Evolutionary conservation across 2,797 vertebrate genomes (phyloP), one percentile per base, ranked within the genome.

Genomic region (Phaenicophaeus curvirostris): DNA sequence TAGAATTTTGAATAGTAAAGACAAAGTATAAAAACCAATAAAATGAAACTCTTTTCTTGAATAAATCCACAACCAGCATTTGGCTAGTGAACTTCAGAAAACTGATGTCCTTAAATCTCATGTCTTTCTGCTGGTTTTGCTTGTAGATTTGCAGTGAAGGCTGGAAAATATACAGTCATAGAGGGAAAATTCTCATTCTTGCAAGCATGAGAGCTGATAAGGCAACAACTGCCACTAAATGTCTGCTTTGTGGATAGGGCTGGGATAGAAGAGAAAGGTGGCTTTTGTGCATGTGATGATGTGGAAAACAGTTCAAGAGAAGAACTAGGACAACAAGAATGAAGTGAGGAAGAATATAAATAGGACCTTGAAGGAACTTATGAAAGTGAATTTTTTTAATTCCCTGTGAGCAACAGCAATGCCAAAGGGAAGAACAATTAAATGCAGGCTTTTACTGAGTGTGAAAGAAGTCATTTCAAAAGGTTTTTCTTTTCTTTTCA

Each of bases 371-470:
- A 91, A 78, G 15, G 17, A 81, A 71, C 57, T 81, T 84, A 39
- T 23, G 46, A 54, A 91, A 68, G 9, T 35, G 12, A 16, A 30
- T 14, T 28, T 82, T 58, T 72, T 37, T 37, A 46, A 51, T 76
- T 93, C 18, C 25, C 61, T 59, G 31, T 82, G 42, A 89, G 18
- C 53, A 77, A 10, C 24, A 87, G 57, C n/a, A 76, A 53, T 68
- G 88, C 72, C 93, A 92, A 90, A 28, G 57, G 83, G 89, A 93
- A 89, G 54, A 91, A 87, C 41, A 90, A 93, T 87, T 91, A 93
- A 93, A 87, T 46, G 13, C 15, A 85, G 11, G 14, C 28, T 79
- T 54, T 51, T 59, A 55, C 21, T 62, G 61, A 67, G 37, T 92
- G 83, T 82, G 85, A 94, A 92, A 89, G 23, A 81, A 89, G 57